Conservation (phyloP, 2,797 vertebrate genomes). For the Amniataba percoides region DNA sequence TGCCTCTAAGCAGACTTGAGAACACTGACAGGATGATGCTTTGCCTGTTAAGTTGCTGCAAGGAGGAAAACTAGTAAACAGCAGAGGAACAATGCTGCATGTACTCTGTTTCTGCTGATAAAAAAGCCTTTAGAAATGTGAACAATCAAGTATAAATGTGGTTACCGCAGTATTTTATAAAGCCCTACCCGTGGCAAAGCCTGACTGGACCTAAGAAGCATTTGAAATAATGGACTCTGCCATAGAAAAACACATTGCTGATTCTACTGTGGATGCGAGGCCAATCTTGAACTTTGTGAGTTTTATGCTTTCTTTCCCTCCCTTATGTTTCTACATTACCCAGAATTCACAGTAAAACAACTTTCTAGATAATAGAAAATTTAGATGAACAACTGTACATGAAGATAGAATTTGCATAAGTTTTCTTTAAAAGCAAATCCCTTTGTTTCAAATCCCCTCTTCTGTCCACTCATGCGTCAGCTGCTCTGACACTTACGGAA, state of each 20-base stretch:
- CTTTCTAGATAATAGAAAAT: not conserved
- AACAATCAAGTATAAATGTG: not conserved
- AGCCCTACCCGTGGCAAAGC: not conserved
- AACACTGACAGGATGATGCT: conserved; percentile 10
- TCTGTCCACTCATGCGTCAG: conserved; percentile 22
- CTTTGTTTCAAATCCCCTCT: conserved; percentile 28
- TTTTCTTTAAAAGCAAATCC: conserved; percentile 23
- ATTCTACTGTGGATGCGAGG: not conserved
- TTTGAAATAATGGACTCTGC: conserved; percentile 7
- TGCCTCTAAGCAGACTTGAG: conserved; percentile 18
- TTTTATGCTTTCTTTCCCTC: not conserved
- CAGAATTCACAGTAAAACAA: not conserved
- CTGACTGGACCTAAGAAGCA: not conserved
- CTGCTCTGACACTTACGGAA: conserved; percentile 27
- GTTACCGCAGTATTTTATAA: not conserved
- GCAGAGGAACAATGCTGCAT: not conserved
- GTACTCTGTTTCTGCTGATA: not conserved
- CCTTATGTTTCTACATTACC: not conserved
- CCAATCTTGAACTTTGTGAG: not conserved
- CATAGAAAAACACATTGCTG: not conserved
- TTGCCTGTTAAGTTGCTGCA: conserved; percentile 8
- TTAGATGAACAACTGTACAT: not conserved
- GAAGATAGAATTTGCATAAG: conserved; percentile 9
- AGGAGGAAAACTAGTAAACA: conserved; percentile 4
- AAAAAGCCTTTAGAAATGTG: conserved; percentile 2